Evolutionary conservation across 2,797 vertebrate genomes (phyloP).

Genomic region (Trichosurus vulpecula): DNA sequence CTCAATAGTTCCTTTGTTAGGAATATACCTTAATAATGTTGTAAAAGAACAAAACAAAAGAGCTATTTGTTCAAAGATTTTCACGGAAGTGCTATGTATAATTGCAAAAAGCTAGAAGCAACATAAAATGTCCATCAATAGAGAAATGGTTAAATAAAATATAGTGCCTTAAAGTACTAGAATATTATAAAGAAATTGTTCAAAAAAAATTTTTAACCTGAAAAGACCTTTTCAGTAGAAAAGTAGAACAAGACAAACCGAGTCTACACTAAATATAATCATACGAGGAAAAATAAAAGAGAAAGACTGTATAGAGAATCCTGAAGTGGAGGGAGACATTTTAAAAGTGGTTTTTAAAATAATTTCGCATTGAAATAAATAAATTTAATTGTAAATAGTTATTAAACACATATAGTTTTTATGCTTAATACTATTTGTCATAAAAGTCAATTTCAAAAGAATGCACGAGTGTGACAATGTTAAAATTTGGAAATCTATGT

Average conservation of each 20-base stretch:
- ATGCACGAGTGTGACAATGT: neutral
- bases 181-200: neutral
- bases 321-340: neutral
- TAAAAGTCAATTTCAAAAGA: neutral
- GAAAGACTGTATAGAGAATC: neutral
- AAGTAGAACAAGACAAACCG: neutral
- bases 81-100: neutral
- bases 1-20: neutral
- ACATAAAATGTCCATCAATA: neutral
- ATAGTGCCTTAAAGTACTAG: neutral
- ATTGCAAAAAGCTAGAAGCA: neutral
- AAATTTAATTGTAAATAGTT: neutral
- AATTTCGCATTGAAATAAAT: neutral
- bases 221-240: neutral
- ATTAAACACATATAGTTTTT: neutral
- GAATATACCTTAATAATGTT: neutral
- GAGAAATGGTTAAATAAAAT: neutral
- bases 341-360: neutral
- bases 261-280: neutral
- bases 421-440: neutral
- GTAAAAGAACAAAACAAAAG: neutral
- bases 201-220: neutral
- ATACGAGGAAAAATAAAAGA: neutral
- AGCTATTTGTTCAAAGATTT: neutral
- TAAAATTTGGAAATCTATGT: neutral